Conservation (phyloP, 2,113 vertebrate genomes). For the Oncorhynchus nerka region DNA sequence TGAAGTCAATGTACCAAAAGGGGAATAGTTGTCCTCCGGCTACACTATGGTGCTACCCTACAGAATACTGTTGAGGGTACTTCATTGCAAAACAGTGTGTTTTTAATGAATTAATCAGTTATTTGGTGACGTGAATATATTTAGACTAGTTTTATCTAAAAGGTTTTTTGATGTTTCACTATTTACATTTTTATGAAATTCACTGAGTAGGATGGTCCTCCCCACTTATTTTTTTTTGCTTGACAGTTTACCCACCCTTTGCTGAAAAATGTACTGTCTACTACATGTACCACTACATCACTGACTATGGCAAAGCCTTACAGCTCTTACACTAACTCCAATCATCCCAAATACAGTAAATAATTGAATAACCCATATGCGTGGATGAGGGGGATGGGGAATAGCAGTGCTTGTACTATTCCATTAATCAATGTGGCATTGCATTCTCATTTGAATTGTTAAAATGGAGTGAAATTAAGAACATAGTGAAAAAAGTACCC, state of each 20-base stretch:
- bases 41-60: too few species aligned
- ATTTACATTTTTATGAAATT: too few species aligned
- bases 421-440: conserved; percentile 90
- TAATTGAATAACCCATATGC: conserved; percentile 42
- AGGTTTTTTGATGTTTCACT: too few species aligned
- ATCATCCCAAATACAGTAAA: conserved; percentile 53
- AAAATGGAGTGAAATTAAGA: conserved; percentile 84
- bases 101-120: too few species aligned
- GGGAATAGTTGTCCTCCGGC: too few species aligned
- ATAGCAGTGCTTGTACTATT: conserved; percentile 51
- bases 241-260: neutral
- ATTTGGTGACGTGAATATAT: too few species aligned
- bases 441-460: conserved; percentile 89
- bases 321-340: conserved; percentile 34
- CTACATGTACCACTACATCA: neutral
- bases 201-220: too few species aligned
- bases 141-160: too few species aligned
- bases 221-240: too few species aligned
- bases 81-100: too few species aligned
- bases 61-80: too few species aligned
- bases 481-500: conserved; percentile 89
- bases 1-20: too few species aligned
- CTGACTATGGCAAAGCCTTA: conserved; percentile 32
- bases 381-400: conserved; percentile 1
- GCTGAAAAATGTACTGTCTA: neutral